phyloP scores from a whole-genome alignment of 2,797 vertebrate species.

The Threskiornis aethiopicus region DNA sequence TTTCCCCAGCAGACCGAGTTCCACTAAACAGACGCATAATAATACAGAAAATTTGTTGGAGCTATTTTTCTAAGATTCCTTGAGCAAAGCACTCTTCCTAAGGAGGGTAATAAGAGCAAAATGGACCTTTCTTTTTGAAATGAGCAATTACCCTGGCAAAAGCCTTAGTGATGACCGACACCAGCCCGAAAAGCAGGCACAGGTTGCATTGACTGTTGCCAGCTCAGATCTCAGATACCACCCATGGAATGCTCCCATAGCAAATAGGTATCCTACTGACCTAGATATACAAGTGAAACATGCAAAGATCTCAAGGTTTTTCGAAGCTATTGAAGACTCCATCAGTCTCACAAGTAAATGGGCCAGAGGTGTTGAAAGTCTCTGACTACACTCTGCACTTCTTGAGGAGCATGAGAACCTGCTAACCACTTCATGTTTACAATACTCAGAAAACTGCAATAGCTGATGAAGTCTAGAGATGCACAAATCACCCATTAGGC shows the following conservation, averaged over 20 bases:
- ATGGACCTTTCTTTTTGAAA: not conserved
- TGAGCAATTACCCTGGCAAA: not conserved
- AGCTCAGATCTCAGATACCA: not conserved
- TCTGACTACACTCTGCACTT: not conserved
- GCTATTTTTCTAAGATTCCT: not conserved
- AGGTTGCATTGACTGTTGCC: not conserved
- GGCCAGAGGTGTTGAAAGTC: not conserved
- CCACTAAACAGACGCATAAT: not conserved
- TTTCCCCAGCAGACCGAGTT: fast-evolving
- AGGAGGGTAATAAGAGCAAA: not conserved
- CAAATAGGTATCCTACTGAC: not conserved
- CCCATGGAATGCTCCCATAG: not conserved
- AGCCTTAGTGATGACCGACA: not conserved
- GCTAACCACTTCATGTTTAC: not conserved
- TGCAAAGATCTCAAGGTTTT: not conserved
- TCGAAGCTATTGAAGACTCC: not conserved
- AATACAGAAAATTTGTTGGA: not conserved
- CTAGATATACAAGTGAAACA: not conserved
- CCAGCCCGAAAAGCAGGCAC: not conserved
- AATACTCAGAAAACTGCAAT: not conserved
- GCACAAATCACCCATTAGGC: not conserved
- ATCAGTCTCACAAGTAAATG: not conserved
- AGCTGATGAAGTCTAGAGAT: not conserved
- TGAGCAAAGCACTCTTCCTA: not conserved
- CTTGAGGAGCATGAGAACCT: not conserved